Conservation (phyloP, 2,888 invertebrate species). For the Barypeithes pellucidus region DNA sequence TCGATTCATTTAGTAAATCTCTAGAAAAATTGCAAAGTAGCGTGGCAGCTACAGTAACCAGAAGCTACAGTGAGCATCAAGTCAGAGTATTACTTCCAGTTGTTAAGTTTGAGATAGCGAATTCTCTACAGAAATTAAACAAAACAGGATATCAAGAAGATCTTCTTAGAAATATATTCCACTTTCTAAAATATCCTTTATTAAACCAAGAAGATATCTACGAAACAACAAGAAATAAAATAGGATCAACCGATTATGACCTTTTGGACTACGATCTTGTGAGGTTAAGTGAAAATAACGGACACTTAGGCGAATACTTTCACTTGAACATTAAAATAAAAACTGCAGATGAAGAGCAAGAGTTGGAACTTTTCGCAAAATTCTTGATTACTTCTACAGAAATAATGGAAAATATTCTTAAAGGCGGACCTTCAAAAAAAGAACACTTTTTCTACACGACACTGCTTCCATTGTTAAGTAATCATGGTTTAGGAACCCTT, state of each 20-base stretch:
- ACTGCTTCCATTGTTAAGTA: conserved; percentile 66
- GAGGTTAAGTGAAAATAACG: conserved; percentile 55
- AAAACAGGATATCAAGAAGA: conserved; percentile 5
- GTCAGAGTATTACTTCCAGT: conserved; percentile 23
- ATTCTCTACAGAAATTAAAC: background rate
- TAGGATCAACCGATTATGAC: conserved; percentile 55
- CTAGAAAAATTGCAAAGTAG: background rate
- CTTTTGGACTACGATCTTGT: conserved; percentile 52
- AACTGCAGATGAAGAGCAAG: background rate
- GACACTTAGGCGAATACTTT: conserved; percentile 62
- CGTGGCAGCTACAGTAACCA: background rate
- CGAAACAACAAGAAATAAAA: conserved; percentile 56
- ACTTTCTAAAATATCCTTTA: conserved; percentile 39
- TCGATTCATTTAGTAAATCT: conserved; percentile 15
- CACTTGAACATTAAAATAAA: conserved; percentile 55
- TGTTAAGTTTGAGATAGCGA: conserved; percentile 12
- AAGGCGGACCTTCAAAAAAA: conserved; percentile 47
- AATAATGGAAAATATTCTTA: background rate
- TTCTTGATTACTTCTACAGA: conserved; percentile 15
- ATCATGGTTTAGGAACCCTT: conserved; percentile 57
- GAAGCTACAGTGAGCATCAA: conserved; percentile 1
- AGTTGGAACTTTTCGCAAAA: conserved; percentile 36
- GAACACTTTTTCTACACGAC: conserved; percentile 67
- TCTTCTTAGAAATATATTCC: conserved; percentile 21
- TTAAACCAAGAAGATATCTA: conserved; percentile 60